Base-by-base conservation (phyloP, 2,888 invertebrate species). In the Lacanobia wlatinum region DNA sequence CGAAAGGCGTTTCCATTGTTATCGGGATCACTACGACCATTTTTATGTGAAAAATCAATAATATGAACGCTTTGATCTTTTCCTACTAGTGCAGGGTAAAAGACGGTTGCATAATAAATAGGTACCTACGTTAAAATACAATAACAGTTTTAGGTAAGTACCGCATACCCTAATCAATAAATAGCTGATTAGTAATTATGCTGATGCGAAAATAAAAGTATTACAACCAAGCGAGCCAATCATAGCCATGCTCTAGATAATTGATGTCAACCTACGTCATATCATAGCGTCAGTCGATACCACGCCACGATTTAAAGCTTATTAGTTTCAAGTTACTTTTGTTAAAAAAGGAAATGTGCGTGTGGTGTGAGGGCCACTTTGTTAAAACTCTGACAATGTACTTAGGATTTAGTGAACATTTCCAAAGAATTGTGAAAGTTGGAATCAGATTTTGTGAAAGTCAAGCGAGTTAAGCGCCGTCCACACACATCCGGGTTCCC, bases 201-300 rank as follows among this genome's bases (percentile, higher is more conserved):
- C 46, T 21, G 28, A 78, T 78, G 75, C 58, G 52, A 75, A 78
- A 75, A 78, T 78, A 71, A 75, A 78, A 75, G 62, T 71, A 38
- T 34, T 59, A 23, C 18, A 23, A 56, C 55, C 43, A 28, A 48
- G 34, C 48, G 48, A 59, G 50, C 67, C 74, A 80, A 73, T 82
- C 71, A 70, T 76, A 72, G 56, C 59, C 34, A 69, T 66, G 70
- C 70, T 63, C 50, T 64, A 78, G 38, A 16, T 69, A 70, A 43
- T 78, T 64, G 64, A 75, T 64, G 68, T 64, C 76, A 75, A 80
- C 7, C 55, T 63, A 48, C 79, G 65, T 79, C 79, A 79, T 79
- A 61, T 59, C 52, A 18, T 53, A 76, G 76, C 76, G 64, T 78
- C 76, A 50, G 78, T 76, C 46, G 52, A 73, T 59, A 67, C 46